These are phyloP conservation scores for Bembecia ichneumoniformis DNA, from an alignment of 2,888 invertebrate species.

Conservation along the genomic window DNA sequence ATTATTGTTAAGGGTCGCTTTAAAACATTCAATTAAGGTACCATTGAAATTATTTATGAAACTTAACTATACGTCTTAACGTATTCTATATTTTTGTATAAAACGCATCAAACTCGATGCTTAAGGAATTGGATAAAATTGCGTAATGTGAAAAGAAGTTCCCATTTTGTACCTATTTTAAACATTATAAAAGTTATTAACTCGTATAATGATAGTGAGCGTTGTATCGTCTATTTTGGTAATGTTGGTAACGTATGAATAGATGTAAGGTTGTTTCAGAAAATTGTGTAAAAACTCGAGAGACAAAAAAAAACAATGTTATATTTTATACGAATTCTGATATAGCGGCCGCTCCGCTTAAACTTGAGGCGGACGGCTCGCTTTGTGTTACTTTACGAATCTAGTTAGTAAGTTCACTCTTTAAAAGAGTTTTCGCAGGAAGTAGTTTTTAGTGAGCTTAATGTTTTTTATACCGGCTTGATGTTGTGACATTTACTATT, in stretches of 20 bases:
- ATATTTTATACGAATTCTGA: slow-evolving; percentile 65
- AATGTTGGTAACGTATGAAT: slow-evolving; percentile 56
- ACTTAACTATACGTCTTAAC: slow-evolving; percentile 40
- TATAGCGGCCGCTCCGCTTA: slow-evolving; percentile 31
- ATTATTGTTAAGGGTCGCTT: slow-evolving; percentile 47
- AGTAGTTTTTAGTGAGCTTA: slow-evolving; percentile 71
- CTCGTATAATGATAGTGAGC: slow-evolving; percentile 62
- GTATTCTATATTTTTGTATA: slow-evolving; percentile 62
- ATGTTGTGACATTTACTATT: slow-evolving; percentile 71
- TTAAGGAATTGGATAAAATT: slow-evolving; percentile 53
- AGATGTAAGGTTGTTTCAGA: slow-evolving; percentile 67
- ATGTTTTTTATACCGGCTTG: slow-evolving; percentile 74
- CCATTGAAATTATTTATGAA: slow-evolving; percentile 50
- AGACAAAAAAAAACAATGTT: slow-evolving; percentile 54
- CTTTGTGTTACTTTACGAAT: slow-evolving; percentile 63
- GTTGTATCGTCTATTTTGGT: slow-evolving; percentile 66
- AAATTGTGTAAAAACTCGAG: slow-evolving; percentile 67
- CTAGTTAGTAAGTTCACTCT: slow-evolving; percentile 67
- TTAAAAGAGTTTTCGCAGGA: slow-evolving; percentile 71
- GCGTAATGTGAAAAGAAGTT: slow-evolving; percentile 41
- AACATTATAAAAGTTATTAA: slow-evolving; percentile 50
- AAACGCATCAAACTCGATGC: slow-evolving; percentile 56
- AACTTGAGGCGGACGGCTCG: slow-evolving; percentile 17
- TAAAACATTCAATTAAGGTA: slow-evolving; percentile 42
- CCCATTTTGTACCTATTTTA: slow-evolving; percentile 54